Evolutionary conservation across 2,888 invertebrate species (phyloP).

Genomic region (Trachelus tabidus): DNA sequence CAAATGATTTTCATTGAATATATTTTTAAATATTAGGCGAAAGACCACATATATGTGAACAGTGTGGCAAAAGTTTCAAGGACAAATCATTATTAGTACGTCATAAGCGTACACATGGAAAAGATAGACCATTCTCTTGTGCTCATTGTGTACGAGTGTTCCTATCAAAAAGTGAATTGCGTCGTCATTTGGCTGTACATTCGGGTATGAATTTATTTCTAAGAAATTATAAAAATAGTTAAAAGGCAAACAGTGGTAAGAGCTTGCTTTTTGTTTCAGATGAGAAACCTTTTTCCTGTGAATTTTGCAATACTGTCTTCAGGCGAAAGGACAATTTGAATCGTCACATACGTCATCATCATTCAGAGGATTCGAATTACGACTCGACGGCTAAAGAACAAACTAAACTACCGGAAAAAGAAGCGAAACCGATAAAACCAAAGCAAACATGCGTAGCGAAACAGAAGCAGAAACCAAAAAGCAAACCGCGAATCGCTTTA

Average conservation of each 20-base stretch:
- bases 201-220: slow-evolving; percentile 46
- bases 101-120: slow-evolving; percentile 64
- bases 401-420: neutral
- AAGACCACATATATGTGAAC: slow-evolving; percentile 58
- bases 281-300: slow-evolving; percentile 77
- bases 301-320: slow-evolving; percentile 77
- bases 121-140: slow-evolving; percentile 63
- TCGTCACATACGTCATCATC: slow-evolving; percentile 81
- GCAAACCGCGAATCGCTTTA: slow-evolving; percentile 13
- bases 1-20: no score
- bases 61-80: slow-evolving; percentile 61
- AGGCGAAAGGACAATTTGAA: slow-evolving; percentile 82
- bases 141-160: slow-evolving; percentile 62
- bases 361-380: slow-evolving; percentile 67
- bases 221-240: neutral
- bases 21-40: slow-evolving; percentile 45
- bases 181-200: slow-evolving; percentile 63
- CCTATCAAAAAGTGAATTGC: slow-evolving; percentile 63
- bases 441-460: neutral
- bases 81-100: slow-evolving; percentile 60
- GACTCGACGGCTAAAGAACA: slow-evolving; percentile 21
- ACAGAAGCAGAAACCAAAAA: slow-evolving; percentile 30
- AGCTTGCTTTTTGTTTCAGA: slow-evolving; percentile 65
- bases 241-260: neutral
- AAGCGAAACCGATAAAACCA: slow-evolving; percentile 7